Base-by-base conservation (phyloP, 1,140 invertebrate genomes). In the Watersipora subatra region DNA sequence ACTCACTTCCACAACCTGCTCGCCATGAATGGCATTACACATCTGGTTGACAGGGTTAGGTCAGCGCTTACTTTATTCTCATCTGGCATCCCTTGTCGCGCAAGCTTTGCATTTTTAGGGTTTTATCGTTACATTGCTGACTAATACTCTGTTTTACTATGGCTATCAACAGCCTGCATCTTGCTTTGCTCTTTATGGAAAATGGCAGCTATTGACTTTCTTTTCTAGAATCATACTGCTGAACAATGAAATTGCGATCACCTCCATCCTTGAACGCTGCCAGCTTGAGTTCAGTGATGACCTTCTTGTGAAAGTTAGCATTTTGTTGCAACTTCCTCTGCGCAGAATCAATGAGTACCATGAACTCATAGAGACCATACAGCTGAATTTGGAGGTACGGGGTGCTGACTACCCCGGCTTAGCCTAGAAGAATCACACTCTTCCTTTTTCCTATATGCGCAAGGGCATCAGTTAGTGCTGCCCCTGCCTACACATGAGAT, bases 251-350 rank as follows among this genome's bases (percentile, higher is more conserved):
- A 12, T n/a, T 12, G n/a, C 34, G 7, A 7, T 46, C 89, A 0
- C 86, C 85, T 73, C 69, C 80, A 27, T 91, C 90, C 83, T 92
- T 89, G 89, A 86, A 89, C 71, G 85, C 79, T 64, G 69, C 70
- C 34, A 80, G 84, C 34, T 85, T 86, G 0, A 87, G 87, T 76
- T 73, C 83, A 15, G 34, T 63, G 61, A 77, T 87, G 58, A 59
- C 58, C 22, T 59, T 7, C 7, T 25, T 7, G 58, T 28, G 7
- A 25, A 7, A 25, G 17, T 59, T 22, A 28, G 22, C 17, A 17
- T 59, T 7, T 22, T 59, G 58, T 28, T 59, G 22, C 58, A 59
- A 22, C 27, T 59, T 59, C 58, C 58, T 28, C 58, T 59, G 22
- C 7, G 58, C 7, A 24, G 58, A 17, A 22, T 59, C 27, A 25